Evolutionary conservation across 2,113 vertebrate species (phyloP).

Genomic region (Phocoena sinus): DNA sequence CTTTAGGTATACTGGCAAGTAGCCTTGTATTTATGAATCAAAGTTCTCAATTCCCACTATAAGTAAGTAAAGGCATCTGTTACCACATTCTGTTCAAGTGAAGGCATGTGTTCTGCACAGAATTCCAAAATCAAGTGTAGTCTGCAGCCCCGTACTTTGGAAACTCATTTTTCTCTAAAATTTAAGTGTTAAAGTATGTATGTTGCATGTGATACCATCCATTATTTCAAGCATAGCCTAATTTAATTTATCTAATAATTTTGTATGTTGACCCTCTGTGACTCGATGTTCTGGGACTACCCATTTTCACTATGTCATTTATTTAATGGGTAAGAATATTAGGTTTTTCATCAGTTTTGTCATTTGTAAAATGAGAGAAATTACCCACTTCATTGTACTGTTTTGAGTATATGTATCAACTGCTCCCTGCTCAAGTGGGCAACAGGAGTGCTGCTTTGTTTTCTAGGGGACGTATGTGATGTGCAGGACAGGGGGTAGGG

Average conservation of each 20-base stretch:
- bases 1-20: slow-evolving; percentile 35
- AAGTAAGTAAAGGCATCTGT: slow-evolving; percentile 60
- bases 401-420: neutral
- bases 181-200: neutral
- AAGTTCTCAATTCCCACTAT: slow-evolving; percentile 49
- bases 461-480: neutral
- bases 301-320: neutral
- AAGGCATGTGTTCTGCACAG: neutral
- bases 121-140: slow-evolving; percentile 29
- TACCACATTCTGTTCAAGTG: slow-evolving; percentile 35
- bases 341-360: neutral
- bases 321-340: neutral
- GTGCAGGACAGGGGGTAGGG: accelerated
- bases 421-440: neutral
- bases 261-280: neutral
- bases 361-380: slow-evolving; percentile 19
- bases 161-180: slow-evolving; percentile 38
- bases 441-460: neutral
- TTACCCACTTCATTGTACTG: neutral
- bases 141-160: neutral
- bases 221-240: neutral
- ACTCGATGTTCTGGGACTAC: neutral
- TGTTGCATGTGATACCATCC: neutral
- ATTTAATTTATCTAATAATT: neutral
- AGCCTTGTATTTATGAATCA: slow-evolving; percentile 47